Base-by-base conservation (phyloP, 2,888 invertebrate species). In the Cerastis leucographa region DNA sequence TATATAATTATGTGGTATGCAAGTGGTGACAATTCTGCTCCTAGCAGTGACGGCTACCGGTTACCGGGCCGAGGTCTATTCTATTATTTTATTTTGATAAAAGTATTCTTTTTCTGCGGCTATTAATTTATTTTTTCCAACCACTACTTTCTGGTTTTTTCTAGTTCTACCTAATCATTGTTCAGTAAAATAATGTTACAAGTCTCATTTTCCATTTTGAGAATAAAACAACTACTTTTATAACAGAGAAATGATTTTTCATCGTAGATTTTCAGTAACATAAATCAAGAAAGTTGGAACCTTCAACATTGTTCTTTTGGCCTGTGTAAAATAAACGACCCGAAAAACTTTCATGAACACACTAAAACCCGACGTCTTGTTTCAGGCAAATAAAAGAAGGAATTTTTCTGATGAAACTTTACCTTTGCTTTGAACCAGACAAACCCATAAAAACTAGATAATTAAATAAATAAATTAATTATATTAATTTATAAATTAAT, bases 211-310 rank as follows among this genome's bases (percentile, higher is more conserved):
- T 62, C 19, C n/a, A 35, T 44, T 78, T 64, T 54, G 17, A 17
- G 19, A 29, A 12, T 9, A 14, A 51, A 51, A 11, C 54, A 61
- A 17, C 35, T 54, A 51, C n/a, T 19, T n/a, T 25, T 46, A 49
- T 22, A 67, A n/a, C 19, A 64, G 14, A 78, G 29, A 61, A 84
- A 72, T 72, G 35, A 79, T 73, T 66, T 81, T 84, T 69, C 73
- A 66, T 73, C 65, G 12, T 19, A 79, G 46, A 69, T 49, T 65
- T 49, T 49, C 46, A 64, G 54, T 25, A 59, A 61, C 81, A 84
- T 81, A 84, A 84, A 81, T 81, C 84, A 79, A 69, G 35, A 81
- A 81, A 81, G 67, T 81, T 81, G 42, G 79, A 79, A 59, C 84
- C 67, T 72, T 59, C 84, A 69, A 67, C 71, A 80, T 75, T 74